Conservation (phyloP, 2,113 vertebrate species). For the Gopherus evgoodei region DNA sequence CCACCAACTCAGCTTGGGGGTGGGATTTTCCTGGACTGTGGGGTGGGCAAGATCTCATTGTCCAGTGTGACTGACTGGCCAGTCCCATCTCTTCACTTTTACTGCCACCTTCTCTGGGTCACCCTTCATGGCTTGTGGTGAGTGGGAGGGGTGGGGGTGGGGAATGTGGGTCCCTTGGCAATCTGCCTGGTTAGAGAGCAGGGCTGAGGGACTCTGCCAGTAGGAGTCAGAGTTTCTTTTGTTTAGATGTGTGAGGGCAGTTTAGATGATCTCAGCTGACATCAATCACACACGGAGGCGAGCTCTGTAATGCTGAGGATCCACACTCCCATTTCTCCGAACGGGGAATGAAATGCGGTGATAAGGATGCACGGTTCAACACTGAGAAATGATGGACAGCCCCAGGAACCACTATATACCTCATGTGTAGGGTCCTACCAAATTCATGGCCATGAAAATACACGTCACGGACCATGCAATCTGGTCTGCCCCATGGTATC, state of each 20-base stretch:
- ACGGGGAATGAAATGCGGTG: background rate
- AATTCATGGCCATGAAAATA: too few species aligned
- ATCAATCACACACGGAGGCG: background rate
- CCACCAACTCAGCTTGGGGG: constrained; percentile 63
- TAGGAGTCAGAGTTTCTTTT: background rate
- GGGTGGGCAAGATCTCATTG: constrained; percentile 83
- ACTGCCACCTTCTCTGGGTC: constrained; percentile 76
- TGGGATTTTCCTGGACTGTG: constrained; percentile 80
- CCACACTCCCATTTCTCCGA: background rate
- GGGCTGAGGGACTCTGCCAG: background rate
- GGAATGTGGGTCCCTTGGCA: too few species aligned
- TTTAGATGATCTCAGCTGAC: background rate
- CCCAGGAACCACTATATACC: too few species aligned
- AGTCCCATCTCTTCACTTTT: background rate
- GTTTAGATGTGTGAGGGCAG: background rate
- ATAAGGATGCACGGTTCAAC: background rate
- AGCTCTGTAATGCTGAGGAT: background rate
- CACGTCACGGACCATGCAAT: too few species aligned
- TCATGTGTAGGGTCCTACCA: too few species aligned
- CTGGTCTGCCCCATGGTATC: too few species aligned
- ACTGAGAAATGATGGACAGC: too few species aligned
- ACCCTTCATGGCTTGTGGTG: constrained; percentile 38
- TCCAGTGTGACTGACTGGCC: constrained; percentile 63
- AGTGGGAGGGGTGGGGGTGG: too few species aligned
- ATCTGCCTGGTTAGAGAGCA: background rate